A percentile compares a stretch with the other conserved stretches of the same genome.
Evolutionary conservation across 2,113 vertebrate genomes (phyloP).

Genomic region (Steatornis caripensis): DNA sequence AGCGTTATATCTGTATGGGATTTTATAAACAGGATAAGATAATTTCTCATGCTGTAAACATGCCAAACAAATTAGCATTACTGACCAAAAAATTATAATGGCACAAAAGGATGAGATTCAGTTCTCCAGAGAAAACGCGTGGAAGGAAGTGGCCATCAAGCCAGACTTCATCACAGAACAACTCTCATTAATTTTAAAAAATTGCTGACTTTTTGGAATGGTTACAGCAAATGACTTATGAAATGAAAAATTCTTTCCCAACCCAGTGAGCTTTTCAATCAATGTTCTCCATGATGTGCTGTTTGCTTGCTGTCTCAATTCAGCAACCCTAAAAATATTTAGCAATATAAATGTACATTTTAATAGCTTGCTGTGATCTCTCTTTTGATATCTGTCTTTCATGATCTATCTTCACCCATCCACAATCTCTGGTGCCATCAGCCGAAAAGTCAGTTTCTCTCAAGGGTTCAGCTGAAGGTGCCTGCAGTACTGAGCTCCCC

Average conservation of each 20-base stretch:
- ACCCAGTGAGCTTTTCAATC: constrained; percentile 64
- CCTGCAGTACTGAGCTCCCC: not conserved
- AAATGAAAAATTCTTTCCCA: constrained; percentile 65
- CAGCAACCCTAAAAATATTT: constrained; percentile 59
- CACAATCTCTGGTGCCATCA: constrained; percentile 53
- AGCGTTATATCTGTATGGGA: not conserved
- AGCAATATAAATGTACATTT: constrained; percentile 66
- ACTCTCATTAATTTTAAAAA: constrained; percentile 61
- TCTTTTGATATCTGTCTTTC: constrained; percentile 47
- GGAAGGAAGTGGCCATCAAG: constrained; percentile 18
- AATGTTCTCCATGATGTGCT: constrained; percentile 47
- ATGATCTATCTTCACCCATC: constrained; percentile 20
- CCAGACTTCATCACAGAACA: constrained; percentile 15
- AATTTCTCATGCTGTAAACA: not conserved
- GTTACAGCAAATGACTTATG: constrained; percentile 66
- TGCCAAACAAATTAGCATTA: not conserved
- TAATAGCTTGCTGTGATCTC: constrained; percentile 45
- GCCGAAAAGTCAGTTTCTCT: constrained; percentile 31
- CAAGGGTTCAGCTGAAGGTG: constrained; percentile 1
- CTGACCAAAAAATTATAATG: not conserved
- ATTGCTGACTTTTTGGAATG: constrained; percentile 60
- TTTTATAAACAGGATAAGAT: constrained; percentile 12
- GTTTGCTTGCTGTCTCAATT: constrained; percentile 58
- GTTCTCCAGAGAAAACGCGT: not conserved
- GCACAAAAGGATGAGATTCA: not conserved